Conservation (phyloP, 2,797 vertebrate genomes). For the Eleutherodactylus coqui region DNA sequence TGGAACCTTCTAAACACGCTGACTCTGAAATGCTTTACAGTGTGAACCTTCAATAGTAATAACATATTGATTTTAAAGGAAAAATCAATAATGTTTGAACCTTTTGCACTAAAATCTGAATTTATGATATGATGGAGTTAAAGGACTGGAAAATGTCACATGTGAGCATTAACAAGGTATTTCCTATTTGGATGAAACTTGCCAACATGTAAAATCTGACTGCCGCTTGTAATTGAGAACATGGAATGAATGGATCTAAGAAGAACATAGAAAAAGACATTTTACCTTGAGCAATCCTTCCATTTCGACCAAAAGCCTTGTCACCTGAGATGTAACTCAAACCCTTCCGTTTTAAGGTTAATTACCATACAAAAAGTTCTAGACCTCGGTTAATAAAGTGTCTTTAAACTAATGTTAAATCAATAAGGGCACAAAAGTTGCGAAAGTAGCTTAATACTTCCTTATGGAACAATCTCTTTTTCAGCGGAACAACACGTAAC, state of each 20-base stretch:
- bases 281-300: not conserved
- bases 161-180: conserved; percentile 4
- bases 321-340: not conserved
- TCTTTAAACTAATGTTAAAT: conserved; percentile 48
- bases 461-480: conserved; percentile 22
- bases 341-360: conserved; percentile 1
- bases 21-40: conserved; percentile 39
- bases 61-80: conserved; percentile 40
- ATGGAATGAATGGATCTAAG: not conserved
- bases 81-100: conserved; percentile 45
- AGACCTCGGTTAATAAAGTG: conserved; percentile 29
- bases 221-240: not conserved
- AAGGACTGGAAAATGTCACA: conserved; percentile 42
- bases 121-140: conserved; percentile 34
- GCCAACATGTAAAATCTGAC: not conserved
- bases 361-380: conserved; percentile 32
- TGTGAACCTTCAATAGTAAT: conserved; percentile 43
- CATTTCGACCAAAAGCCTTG: not conserved
- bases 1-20: conserved; percentile 31
- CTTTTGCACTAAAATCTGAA: conserved; percentile 34
- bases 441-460: conserved; percentile 36
- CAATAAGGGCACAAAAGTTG: conserved; percentile 36
- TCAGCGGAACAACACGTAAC: conserved; percentile 23
- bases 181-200: conserved; percentile 18
- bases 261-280: not conserved